Evolutionary conservation across 2,113 vertebrate species (phyloP).

Genomic region (Protobothrops mucrosquamatus): DNA sequence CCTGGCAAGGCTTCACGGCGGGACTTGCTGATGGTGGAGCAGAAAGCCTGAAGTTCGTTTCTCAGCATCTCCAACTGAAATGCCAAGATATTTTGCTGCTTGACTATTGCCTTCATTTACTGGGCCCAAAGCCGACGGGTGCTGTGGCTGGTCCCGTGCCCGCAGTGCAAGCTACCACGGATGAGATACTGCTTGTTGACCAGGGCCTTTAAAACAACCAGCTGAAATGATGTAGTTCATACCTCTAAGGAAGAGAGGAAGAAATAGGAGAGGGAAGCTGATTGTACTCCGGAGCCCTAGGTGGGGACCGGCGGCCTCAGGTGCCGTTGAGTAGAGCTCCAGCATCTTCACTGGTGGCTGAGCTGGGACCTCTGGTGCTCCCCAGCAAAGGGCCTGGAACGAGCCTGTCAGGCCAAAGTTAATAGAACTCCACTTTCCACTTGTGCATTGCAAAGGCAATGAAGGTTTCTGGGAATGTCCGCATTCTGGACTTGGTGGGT

Average conservation of each 20-base stretch:
- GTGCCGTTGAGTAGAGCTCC: neutral
- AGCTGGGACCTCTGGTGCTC: neutral
- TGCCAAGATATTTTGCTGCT: neutral
- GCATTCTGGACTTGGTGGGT: neutral
- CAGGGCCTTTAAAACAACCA: neutral
- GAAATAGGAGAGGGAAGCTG: neutral
- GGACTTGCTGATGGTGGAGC: neutral
- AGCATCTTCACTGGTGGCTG: neutral
- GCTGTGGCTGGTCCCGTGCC: neutral
- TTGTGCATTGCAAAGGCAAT: neutral
- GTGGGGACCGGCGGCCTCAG: neutral
- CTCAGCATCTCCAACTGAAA: neutral
- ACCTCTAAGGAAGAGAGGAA: neutral
- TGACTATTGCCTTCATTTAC: neutral
- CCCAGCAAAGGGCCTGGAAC: neutral
- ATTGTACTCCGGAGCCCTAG: neutral
- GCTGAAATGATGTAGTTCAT: neutral
- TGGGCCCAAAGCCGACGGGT: neutral
- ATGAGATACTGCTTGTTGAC: neutral
- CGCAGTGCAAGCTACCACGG: neutral
- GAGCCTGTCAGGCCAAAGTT: neutral
- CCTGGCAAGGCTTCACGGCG: neutral
- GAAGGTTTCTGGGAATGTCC: neutral
- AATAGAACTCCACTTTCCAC: neutral
- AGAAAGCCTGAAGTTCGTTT: neutral